Conservation (phyloP, 2,888 invertebrate species). For the Callimorpha dominula region DNA sequence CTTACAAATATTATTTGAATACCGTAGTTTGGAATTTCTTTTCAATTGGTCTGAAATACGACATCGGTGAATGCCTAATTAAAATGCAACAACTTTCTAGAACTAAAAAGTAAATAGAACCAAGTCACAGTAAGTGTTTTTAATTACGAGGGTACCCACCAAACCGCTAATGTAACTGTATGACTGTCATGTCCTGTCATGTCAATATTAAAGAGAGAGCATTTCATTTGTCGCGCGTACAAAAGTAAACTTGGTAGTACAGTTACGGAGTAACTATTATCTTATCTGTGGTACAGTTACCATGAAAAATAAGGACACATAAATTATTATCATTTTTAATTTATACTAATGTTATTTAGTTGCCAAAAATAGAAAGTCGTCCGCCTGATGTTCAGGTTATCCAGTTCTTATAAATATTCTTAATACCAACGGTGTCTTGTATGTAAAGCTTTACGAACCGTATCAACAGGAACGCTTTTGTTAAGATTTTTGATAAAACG, state of each 20-base stretch:
- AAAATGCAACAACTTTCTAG: background rate
- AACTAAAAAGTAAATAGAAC: background rate
- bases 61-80: background rate
- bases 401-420: background rate
- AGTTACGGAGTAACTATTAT: too few relatives aligned
- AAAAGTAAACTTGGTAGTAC: background rate
- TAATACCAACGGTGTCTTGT: background rate
- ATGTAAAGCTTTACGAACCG: background rate
- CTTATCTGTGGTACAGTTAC: background rate
- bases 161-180: background rate
- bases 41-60: background rate
- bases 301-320: background rate
- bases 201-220: conserved; percentile 2
- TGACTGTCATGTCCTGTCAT: background rate
- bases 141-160: background rate
- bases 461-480: too few relatives aligned
- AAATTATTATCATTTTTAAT: background rate
- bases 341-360: too few relatives aligned
- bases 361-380: background rate
- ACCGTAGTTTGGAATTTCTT: background rate
- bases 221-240: too few relatives aligned
- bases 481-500: too few relatives aligned
- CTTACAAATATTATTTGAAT: background rate
- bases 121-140: background rate
- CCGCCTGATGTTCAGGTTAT: background rate